Evolutionary conservation across 2,113 vertebrate species (phyloP).

Genomic region (cat (Felis catus)): DNA sequence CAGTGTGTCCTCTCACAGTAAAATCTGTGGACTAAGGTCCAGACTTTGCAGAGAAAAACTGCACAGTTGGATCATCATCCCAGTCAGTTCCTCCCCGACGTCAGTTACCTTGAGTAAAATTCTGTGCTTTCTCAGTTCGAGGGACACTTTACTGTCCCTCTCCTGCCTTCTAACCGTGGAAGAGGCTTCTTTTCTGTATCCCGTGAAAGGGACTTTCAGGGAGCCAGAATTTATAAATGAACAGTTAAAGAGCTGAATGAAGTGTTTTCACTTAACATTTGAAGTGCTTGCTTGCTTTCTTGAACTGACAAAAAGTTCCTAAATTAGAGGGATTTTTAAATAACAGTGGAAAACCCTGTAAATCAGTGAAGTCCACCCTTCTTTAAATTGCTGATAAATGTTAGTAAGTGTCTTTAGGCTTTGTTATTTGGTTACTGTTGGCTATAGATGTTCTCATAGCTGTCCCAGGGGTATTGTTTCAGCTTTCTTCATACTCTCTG

Average conservation of each 20-base stretch:
- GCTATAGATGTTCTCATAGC: background rate
- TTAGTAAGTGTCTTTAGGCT: background rate
- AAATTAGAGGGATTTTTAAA: background rate
- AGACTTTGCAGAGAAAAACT: background rate
- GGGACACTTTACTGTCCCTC: background rate
- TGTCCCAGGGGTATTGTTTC: background rate
- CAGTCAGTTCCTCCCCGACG: background rate
- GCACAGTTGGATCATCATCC: background rate
- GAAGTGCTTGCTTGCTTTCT: background rate
- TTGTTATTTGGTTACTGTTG: background rate
- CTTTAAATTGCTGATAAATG: background rate
- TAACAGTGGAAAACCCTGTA: background rate
- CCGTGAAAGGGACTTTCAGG: background rate
- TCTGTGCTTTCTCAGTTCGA: background rate
- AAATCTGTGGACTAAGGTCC: background rate
- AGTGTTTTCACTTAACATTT: background rate
- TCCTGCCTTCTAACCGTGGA: background rate
- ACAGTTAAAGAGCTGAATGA: background rate
- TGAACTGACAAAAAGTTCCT: background rate
- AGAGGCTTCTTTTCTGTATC: background rate
- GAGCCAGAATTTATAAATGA: background rate
- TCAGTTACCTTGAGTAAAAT: background rate
- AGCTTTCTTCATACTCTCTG: background rate
- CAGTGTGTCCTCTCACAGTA: background rate
- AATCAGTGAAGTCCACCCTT: background rate